phyloP scores from a whole-genome alignment of 1,140 invertebrate genomes.

The Zaprionus inermis region DNA sequence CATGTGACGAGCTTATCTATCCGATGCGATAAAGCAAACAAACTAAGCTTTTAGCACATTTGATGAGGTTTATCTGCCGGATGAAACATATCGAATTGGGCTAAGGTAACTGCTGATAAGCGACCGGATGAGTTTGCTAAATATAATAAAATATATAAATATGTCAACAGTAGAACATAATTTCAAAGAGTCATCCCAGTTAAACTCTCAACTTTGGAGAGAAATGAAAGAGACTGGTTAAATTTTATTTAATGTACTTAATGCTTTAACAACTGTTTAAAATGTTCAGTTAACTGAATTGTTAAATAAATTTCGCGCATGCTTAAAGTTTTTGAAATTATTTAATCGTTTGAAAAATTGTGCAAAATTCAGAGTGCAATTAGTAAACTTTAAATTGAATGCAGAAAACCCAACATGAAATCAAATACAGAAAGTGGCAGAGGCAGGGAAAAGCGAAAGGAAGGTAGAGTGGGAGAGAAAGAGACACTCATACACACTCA shows the following conservation, averaged over 20 bases:
- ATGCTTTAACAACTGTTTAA: not conserved
- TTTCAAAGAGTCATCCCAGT: too few relatives aligned
- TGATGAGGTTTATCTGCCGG: slow-evolving; percentile 12
- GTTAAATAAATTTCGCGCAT: slow-evolving; percentile 1
- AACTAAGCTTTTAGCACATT: slow-evolving; percentile 41
- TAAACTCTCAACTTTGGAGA: too few relatives aligned
- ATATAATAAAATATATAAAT: too few relatives aligned
- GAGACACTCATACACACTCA: not conserved
- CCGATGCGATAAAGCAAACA: slow-evolving; percentile 33
- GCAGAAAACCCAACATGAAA: slow-evolving; percentile 11
- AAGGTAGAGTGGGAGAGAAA: not conserved
- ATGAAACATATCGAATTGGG: slow-evolving; percentile 15
- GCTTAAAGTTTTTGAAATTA: slow-evolving; percentile 6
- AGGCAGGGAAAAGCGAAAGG: not conserved
- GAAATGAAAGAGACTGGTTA: too few relatives aligned
- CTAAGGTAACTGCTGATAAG: slow-evolving; percentile 19
- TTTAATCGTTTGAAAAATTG: not conserved
- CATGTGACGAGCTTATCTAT: slow-evolving; percentile 47
- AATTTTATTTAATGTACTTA: too few relatives aligned
- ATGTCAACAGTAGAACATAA: too few relatives aligned
- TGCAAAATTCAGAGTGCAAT: slow-evolving; percentile 28
- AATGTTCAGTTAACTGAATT: not conserved
- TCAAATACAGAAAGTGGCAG: slow-evolving; percentile 1
- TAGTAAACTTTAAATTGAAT: slow-evolving; percentile 37
- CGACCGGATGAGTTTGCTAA: slow-evolving; percentile 3